phyloP scores from a whole-genome alignment of 2,797 vertebrate species.

The Morelia viridis region DNA sequence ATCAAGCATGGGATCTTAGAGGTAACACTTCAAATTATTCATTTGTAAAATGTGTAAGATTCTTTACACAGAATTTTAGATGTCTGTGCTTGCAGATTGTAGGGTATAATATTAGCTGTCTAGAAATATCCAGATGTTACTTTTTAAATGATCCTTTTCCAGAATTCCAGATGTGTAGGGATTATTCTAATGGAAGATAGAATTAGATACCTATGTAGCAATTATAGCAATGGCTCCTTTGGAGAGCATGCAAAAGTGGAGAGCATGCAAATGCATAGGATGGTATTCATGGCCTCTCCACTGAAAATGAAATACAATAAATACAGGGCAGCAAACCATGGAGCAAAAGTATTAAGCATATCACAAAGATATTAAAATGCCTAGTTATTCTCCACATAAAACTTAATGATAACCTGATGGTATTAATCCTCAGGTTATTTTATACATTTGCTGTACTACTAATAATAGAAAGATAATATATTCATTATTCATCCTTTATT shows the following conservation, averaged over 20 bases:
- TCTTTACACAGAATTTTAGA: rapidly evolving
- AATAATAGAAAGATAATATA: background rate
- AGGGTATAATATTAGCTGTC: background rate
- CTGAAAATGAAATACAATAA: slow-evolving; percentile 3
- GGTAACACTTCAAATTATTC: slow-evolving; percentile 52
- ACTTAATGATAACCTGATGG: background rate
- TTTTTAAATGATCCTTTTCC: background rate
- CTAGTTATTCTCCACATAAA: background rate
- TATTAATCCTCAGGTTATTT: background rate
- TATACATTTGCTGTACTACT: background rate
- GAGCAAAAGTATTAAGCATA: background rate
- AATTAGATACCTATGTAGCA: background rate
- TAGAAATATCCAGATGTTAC: background rate
- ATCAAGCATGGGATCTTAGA: slow-evolving; percentile 60
- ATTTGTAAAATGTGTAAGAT: background rate
- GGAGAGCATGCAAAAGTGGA: background rate
- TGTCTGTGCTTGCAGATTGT: background rate
- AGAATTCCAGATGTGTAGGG: background rate
- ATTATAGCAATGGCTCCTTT: background rate
- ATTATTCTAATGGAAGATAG: background rate
- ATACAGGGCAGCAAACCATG: background rate
- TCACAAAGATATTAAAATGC: background rate
- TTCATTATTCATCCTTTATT: background rate
- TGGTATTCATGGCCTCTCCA: background rate
- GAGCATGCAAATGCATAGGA: background rate